Conservation (phyloP, 2,113 vertebrate genomes). For the Anguilla rostrata region DNA sequence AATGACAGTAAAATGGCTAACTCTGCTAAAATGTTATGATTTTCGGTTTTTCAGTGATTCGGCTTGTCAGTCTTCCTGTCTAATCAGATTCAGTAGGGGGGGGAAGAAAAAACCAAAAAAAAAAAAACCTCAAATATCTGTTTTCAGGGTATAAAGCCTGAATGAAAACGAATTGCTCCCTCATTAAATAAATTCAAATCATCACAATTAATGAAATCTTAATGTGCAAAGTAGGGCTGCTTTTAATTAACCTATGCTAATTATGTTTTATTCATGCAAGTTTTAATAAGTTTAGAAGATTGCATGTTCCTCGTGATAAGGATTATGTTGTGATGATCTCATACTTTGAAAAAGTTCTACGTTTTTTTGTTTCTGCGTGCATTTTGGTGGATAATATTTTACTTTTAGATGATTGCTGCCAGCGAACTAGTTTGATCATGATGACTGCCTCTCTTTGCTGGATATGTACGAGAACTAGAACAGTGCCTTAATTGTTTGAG, state of each 20-base stretch:
- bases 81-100: not conserved
- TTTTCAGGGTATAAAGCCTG: slow-evolving; percentile 32
- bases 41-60: not conserved
- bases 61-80: not conserved
- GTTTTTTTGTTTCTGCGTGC: not conserved
- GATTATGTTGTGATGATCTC: slow-evolving; percentile 41
- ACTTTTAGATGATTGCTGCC: not conserved
- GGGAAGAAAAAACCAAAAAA: no score
- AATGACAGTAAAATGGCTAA: not conserved
- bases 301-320: slow-evolving; percentile 50
- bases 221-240: slow-evolving; percentile 51
- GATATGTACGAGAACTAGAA: no score
- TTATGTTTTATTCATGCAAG: slow-evolving; percentile 52
- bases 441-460: no score
- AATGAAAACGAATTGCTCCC: slow-evolving; percentile 52
- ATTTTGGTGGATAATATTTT: slow-evolving; percentile 36
- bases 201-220: slow-evolving; percentile 51
- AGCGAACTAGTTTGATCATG: no score
- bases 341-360: slow-evolving; percentile 26
- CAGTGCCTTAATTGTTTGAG: no score
- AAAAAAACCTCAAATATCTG: slow-evolving; percentile 9
- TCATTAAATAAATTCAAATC: slow-evolving; percentile 63
- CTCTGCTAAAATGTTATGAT: not conserved
- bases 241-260: slow-evolving; percentile 75
- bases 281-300: slow-evolving; percentile 58